Evolutionary conservation across 2,888 invertebrate species (phyloP).

Genomic region (Phymatocera aterrima): DNA sequence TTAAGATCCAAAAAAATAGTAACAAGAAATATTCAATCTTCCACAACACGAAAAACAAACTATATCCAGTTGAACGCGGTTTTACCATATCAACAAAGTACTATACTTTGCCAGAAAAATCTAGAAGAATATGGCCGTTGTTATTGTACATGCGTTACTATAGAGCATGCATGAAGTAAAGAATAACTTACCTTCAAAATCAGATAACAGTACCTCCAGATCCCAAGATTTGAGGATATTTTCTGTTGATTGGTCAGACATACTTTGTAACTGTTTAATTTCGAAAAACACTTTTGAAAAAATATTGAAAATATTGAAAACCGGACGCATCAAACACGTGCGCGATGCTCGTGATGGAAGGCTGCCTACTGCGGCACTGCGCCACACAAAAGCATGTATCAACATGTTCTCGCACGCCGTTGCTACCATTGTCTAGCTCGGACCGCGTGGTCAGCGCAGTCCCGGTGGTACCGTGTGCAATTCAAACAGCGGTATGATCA

Average conservation of each 20-base stretch:
- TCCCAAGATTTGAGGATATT: not conserved
- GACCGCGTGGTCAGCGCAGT: no score
- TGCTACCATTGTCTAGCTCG: not conserved
- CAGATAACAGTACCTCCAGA: not conserved
- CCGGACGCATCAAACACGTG: no score
- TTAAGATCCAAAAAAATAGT: no score
- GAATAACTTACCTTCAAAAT: slow-evolving; percentile 17
- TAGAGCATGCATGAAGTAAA: not conserved
- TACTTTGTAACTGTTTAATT: not conserved
- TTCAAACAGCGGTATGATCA: slow-evolving; percentile 3
- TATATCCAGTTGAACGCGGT: no score
- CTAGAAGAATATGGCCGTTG: not conserved
- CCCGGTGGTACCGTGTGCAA: not conserved
- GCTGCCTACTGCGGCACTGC: not conserved
- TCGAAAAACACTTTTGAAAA: not conserved
- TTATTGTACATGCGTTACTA: not conserved
- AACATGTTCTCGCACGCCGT: no score
- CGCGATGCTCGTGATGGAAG: no score
- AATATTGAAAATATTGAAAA: no score
- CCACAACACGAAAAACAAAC: no score
- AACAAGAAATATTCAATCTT: no score
- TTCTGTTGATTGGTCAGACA: not conserved
- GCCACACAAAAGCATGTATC: not conserved
- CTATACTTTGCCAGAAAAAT: not conserved
- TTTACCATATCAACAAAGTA: not conserved